These are phyloP conservation scores for Tachina fera DNA, from an alignment of 2,888 invertebrate species.

Conservation along the genomic window DNA sequence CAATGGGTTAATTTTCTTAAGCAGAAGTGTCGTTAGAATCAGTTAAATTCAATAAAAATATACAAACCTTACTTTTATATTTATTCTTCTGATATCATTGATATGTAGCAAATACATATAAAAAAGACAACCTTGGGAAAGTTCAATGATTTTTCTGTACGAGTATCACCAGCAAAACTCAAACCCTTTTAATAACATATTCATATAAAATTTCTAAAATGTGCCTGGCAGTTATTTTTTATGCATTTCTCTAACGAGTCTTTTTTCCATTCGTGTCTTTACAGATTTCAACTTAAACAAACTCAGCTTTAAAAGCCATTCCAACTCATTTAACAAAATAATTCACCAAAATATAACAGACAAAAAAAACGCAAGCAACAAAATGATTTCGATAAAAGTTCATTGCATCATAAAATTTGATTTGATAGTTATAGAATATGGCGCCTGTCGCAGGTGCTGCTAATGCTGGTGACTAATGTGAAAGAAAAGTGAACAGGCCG, in stretches of 20 bases:
- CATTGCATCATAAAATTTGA: constrained; percentile 14
- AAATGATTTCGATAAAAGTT: constrained; percentile 43
- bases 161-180: too few species aligned
- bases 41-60: background rate
- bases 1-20: background rate
- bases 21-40: background rate
- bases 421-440: background rate
- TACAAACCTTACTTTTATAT: background rate
- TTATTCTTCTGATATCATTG: background rate
- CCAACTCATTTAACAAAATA: constrained; percentile 15
- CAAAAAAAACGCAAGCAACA: background rate
- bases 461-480: constrained; percentile 8
- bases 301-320: constrained; percentile 3
- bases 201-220: constrained; percentile 5
- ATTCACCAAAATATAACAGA: background rate
- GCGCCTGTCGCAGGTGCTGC: background rate
- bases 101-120: background rate
- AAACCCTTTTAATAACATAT: background rate
- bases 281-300: constrained; percentile 32
- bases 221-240: background rate
- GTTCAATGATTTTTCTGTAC: background rate
- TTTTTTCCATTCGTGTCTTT: constrained; percentile 37
- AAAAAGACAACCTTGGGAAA: background rate
- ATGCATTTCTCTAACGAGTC: constrained; percentile 5
- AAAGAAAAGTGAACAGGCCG: constrained; percentile 20